Base-by-base conservation (phyloP, 1,140 invertebrate genomes). In the Eueides isabella region DNA sequence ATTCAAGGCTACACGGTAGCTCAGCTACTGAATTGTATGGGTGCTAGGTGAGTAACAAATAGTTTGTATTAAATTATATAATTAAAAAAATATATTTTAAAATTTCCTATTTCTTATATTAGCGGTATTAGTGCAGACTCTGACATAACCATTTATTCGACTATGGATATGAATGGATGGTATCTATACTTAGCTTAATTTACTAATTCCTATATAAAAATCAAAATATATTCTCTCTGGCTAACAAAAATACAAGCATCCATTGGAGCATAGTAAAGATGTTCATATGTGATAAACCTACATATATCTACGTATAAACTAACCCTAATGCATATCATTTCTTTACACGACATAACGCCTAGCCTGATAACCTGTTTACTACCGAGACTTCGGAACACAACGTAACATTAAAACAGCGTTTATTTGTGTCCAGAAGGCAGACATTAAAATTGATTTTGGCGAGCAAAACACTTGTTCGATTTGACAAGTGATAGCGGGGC, bases 391-490 rank as follows among this genome's bases (percentile, higher is more conserved):
- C n/a, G n/a, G 14, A 14, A 38, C 4, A 38, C 35, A 16, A 38
- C 14, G 1, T 5, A 55, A 11, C 48, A 23, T 26, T 55, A 31
- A 73, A 71, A 79, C 79, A 79, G 75, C 70, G 75, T 77, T 78
- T 86, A 85, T 88, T 90, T 84, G 74, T 81, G 84, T 87, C 83
- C 82, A 82, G 83, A 86, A 89, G 76, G 81, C 86, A 85, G 84
- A 85, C 86, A 90, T 89, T 90, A 90, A 90, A 92, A 90, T 92
- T 84, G 87, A 88, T 83, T 83, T 80, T 70, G 75, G 79, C 80
- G 83, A 85, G 86, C 81, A 85, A 84, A 88, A 90, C 87, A 90
- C 86, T 92, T 90, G 90, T 85, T 83, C 82, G 87, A 88, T 92
- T 86, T 90, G 88, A 92, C 88, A 90, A 85, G 87, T 90, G 88